Base-by-base conservation (phyloP, 2,888 invertebrate genomes). In the Aporophyla lueneburgensis region DNA sequence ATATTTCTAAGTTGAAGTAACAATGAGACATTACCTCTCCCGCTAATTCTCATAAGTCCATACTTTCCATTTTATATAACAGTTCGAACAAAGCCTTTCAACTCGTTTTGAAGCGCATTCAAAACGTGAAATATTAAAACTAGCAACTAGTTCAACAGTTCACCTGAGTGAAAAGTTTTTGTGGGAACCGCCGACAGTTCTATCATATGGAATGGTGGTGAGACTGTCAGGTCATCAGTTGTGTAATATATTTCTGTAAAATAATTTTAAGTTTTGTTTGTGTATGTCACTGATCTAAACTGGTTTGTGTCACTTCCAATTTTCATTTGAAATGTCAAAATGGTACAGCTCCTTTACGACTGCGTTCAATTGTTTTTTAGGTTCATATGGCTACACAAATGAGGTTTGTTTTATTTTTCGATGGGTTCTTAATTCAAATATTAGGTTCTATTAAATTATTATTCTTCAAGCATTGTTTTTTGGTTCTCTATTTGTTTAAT, bases 61-160 rank as follows among this genome's bases (percentile, higher is more conserved):
- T 73, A 86, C 81, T 85, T 86, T 83, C 84, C 80, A 77, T 86
- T 86, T 88, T 82, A 86, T 70, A 70, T 80, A 87, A 81, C 80
- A 76, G 83, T 67, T 69, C 72, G 80, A 86, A 87, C 85, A 87
- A 88, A 84, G 76, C 81, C 87, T 87, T 84, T 85, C 84, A 81
- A 87, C 87, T 83, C 10, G 76, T 81, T 83, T 79, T 81, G 84
- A 87, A 84, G 83, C 81, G 85, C 86, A 89, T 87, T 86, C 87
- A 87, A 84, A 89, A 89, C 83, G 90, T 88, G 89, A 91, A 92
- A 93, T 92, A 93, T 93, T 92, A 92, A 93, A 91, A 88, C 89
- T 71, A 74, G 83, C 82, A 78, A 84, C 84, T 85, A 78, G 83
- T 85, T 85, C 85, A 89, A 86, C 88, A 90, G 92, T 76, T 65